Evolutionary conservation across 2,888 invertebrate genomes (phyloP), one percentile per base, ranked within the genome.

Genomic region (Epinotia nisella): DNA sequence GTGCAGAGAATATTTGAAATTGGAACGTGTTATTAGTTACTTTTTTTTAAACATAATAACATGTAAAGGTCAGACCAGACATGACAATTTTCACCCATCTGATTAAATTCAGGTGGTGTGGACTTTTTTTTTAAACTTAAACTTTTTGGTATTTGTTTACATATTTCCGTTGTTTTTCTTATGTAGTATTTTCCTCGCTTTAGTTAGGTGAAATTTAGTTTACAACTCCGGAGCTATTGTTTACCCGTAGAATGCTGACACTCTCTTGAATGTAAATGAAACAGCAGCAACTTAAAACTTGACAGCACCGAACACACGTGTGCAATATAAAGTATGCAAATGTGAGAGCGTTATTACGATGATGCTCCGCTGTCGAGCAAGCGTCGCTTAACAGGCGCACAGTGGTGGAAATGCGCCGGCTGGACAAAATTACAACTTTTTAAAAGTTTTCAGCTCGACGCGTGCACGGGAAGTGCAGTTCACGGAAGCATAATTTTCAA

Each of bases 321-420:
- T 69, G 73, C 73, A 64, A 53, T 69, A 69, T 64, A 69, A 73
- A 58, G 68, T 69, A 73, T 73, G 69, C 69, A 73, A 73, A 73
- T 69, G 73, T 29, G 59, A 53, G 1, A 35, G 59, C 65, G 56
- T 59, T 58, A 29, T 59, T 58, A 29, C 51, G 62, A 58, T 62
- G 72, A 64, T 69, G 59, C 69, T 69, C 58, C 62, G 64, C 58
- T 59, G 69, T 19, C 69, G 68, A 73, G 69, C 64, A 67, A 67
- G 62, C 45, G 67, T 49, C 49, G 72, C 55, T 68, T 56, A 68
- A 67, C 65, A 58, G 41, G 59, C 58, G 60, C 71, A 72, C 67
- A 61, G 72, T 72, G 72, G 55, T 56, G 39, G 56, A n/a, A 41
- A 17, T 29, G 19, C 17, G 2, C 49, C 17, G 61, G 41, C 49